Evolutionary conservation across 2,888 invertebrate genomes (phyloP).

Genomic region (Drosophila kokeensis): DNA sequence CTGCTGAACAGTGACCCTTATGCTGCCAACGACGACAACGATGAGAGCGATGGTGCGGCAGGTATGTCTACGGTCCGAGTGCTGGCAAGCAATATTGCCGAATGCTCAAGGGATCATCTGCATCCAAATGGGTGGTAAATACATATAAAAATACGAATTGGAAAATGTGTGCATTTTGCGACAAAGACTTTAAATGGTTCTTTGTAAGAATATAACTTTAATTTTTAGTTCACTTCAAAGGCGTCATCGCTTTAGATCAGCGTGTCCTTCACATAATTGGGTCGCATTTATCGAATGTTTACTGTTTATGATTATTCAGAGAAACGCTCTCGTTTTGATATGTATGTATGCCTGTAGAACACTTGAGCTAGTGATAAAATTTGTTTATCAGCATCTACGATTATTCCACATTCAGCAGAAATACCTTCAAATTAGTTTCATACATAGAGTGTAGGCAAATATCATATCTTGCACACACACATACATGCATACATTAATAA

Average conservation of each 20-base stretch:
- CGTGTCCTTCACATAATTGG: neutral
- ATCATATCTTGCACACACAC: neutral
- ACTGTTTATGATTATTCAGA: constrained; percentile 3
- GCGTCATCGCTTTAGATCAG: neutral
- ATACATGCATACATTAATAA: neutral
- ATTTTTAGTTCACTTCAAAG: neutral
- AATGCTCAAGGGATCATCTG: neutral
- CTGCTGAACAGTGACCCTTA: constrained; percentile 47
- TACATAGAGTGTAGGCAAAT: neutral
- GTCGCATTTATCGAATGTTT: neutral
- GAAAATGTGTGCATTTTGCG: neutral
- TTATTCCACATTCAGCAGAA: constrained; percentile 11
- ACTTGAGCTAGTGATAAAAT: constrained; percentile 25
- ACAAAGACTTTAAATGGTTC: neutral
- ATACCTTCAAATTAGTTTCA: constrained; percentile 13
- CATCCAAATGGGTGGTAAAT: neutral
- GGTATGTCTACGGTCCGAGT: constrained; percentile 32
- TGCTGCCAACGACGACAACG: constrained; percentile 18
- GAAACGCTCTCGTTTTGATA: neutral
- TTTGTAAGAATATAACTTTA: neutral
- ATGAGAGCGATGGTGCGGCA: constrained; percentile 12
- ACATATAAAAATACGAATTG: neutral
- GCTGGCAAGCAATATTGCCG: constrained; percentile 5
- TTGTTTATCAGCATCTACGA: constrained; percentile 19
- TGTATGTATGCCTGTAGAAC: neutral